Evolutionary conservation across 2,888 invertebrate species (phyloP), one percentile per base, ranked within the genome.

Genomic region (Argynnis bischoffii): DNA sequence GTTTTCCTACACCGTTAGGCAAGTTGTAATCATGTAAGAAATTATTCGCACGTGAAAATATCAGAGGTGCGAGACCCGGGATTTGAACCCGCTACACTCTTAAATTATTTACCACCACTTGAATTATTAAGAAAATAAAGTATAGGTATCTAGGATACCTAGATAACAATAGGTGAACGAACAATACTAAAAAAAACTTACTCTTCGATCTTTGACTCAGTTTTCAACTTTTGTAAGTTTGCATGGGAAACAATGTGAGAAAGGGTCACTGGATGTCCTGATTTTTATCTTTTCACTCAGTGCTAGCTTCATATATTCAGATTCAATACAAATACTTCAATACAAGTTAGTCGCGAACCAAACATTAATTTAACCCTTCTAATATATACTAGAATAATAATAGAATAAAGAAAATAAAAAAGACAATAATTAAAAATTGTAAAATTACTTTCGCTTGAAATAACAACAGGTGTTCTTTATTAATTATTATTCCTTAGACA

Each of bases 241-340:
- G 15, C 21, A 59, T 59, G 26, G 15, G 26, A 59, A 59, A 47
- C 21, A 59, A 47, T 47, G 11, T 21, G 47, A 47, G 14, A n/a
- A 21, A 11, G n/a, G 18, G 5, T n/a, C 57, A 15, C 26, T 31
- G 31, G 59, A 13, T 59, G 26, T 59, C 13, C 26, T 16, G 26
- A 31, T 48, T 48, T 59, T 47, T 59, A 59, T 48, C 48, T 6
- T 48, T 59, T 48, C 5, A 48, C 59, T 26, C n/a, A 47, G 26
- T 3, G 18, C 47, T 47, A 48, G 47, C 26, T 47, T 47, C 46
- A 18, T 47, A 59, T 47, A n/a, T 59, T 59, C 5, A 48, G 26
- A 16, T 59, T 48, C 59, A 16, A 48, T 48, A 26, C 59, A 48
- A 59, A 59, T 59, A 31, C 48, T n/a, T 6, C 5, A 16, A n/a